phyloP scores from a whole-genome alignment of 2,797 vertebrate species.

The Gallinago solitaria region DNA sequence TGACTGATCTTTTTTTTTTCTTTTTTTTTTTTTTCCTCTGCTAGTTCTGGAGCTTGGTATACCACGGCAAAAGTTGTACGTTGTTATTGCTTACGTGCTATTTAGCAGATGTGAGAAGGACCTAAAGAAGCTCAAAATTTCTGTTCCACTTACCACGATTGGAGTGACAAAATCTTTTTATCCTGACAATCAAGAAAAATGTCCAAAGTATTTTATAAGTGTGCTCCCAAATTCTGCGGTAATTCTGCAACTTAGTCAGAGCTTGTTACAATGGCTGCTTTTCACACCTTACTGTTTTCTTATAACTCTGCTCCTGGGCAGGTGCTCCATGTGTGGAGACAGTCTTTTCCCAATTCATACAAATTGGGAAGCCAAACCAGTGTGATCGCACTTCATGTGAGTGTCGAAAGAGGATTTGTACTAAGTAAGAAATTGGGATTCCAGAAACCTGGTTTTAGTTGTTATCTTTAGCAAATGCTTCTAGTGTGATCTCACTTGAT shows the following conservation, averaged over 20 bases:
- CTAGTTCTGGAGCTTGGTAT: neutral
- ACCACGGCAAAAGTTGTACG: neutral
- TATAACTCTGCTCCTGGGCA: neutral
- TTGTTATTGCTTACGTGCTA: neutral
- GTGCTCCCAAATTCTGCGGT: neutral
- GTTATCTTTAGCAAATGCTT: neutral
- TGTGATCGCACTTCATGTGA: neutral
- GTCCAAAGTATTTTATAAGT: neutral
- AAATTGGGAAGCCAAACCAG: neutral
- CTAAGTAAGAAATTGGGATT: neutral
- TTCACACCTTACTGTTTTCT: fast-evolving
- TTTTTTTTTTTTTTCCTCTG: too few relatives aligned
- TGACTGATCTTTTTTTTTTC: neutral
- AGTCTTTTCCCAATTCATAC: neutral
- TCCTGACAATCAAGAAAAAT: neutral
- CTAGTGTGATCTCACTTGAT: neutral
- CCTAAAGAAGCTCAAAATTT: neutral
- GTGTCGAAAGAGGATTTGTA: neutral
- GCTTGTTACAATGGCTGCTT: neutral
- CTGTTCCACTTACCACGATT: neutral
- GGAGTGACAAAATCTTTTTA: neutral
- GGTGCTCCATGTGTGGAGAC: neutral
- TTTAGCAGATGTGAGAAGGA: neutral
- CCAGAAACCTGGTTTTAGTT: neutral
- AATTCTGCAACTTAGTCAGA: neutral